A percentile compares a stretch with the other conserved stretches of the same genome.
These are phyloP conservation scores for Triplophysa rosa DNA, from an alignment of 2,113 vertebrate genomes.

Conservation along the genomic window DNA sequence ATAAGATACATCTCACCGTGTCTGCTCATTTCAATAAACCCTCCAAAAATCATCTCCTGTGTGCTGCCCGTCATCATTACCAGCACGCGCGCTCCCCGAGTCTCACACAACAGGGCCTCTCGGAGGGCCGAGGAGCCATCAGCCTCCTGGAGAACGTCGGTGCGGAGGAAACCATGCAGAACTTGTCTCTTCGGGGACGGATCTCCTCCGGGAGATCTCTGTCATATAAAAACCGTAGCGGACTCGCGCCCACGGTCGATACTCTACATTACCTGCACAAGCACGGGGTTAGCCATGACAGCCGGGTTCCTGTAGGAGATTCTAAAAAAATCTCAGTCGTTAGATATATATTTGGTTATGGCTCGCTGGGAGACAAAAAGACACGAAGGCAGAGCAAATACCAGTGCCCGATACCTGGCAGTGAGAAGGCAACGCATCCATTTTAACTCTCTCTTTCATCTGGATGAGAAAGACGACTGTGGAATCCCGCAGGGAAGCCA, in stretches of 20 bases:
- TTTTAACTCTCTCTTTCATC: conserved; percentile 46
- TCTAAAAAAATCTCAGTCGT: conserved; percentile 30
- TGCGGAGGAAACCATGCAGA: conserved; percentile 27
- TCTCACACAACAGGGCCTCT: neutral
- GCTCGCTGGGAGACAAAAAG: conserved; percentile 6
- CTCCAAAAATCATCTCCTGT: conserved; percentile 7
- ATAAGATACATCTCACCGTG: conserved; percentile 10
- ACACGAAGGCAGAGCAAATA: neutral
- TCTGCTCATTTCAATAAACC: conserved; percentile 1
- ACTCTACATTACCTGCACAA: conserved; percentile 41
- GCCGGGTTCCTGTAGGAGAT: conserved; percentile 1
- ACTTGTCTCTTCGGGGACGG: conserved; percentile 24
- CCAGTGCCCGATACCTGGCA: conserved; percentile 34
- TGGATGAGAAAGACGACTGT: conserved; percentile 12
- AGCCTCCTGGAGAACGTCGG: conserved; percentile 15
- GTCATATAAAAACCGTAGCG: conserved; percentile 11
- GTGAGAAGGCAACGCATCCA: conserved; percentile 7
- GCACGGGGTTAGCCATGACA: neutral
- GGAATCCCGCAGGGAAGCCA: conserved; percentile 42
- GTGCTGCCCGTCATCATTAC: neutral
- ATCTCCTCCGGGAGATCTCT: conserved; percentile 20
- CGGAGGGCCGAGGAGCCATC: conserved; percentile 3
- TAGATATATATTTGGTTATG: conserved; percentile 43
- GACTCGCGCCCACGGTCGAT: conserved; percentile 9
- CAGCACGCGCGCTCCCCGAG: neutral